Evolutionary conservation across 2,797 vertebrate species (phyloP), one percentile per base, ranked within the genome.

Genomic region (Girardinus metallicus): DNA sequence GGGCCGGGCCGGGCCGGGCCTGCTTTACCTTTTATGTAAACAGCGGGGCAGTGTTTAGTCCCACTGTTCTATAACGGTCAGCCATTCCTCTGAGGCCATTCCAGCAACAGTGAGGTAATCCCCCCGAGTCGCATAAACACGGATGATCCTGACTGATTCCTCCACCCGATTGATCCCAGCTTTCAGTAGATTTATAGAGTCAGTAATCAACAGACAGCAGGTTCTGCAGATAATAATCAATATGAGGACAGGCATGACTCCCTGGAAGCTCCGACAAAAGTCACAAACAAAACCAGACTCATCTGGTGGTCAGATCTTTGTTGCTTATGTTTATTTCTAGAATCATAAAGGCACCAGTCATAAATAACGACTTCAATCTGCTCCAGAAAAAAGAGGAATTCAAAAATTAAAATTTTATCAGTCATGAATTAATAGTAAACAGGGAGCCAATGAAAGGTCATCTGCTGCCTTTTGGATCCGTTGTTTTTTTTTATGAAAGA

Each of bases 51-150:
- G 86, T 89, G 94, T 93, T 93, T 90, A 94, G 93, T 89, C 90
- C 85, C 91, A 80, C 90, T 89, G 92, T 93, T 88, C 89, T 93
- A 71, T 71, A 89, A 94, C 90, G 92, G 93, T 82, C 85, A 80
- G 89, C 89, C 88, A 88, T 95, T 94, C 87, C 86, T 92, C 87
- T 83, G 87, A 88, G 89, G 88, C 83, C 89, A 82, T 92, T 92
- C 87, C 84, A 89, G 90, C 91, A 90, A 91, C 91, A 88, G 89
- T 94, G 93, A 95, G 92, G 91, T 95, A 95, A 95, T 94, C 89
- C 91, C 31, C 83, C 88, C 70, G 87, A 91, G 88, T 88, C 79
- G 87, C 90, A 89, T 94, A 94, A 95, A 95, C 94, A 95, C 4
- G 73, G 89, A 93, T 90, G 89, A 92, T 87, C 91, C 91, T 90